Base-by-base conservation (phyloP, 2,113 vertebrate genomes). In the Oryzias curvinotus region DNA sequence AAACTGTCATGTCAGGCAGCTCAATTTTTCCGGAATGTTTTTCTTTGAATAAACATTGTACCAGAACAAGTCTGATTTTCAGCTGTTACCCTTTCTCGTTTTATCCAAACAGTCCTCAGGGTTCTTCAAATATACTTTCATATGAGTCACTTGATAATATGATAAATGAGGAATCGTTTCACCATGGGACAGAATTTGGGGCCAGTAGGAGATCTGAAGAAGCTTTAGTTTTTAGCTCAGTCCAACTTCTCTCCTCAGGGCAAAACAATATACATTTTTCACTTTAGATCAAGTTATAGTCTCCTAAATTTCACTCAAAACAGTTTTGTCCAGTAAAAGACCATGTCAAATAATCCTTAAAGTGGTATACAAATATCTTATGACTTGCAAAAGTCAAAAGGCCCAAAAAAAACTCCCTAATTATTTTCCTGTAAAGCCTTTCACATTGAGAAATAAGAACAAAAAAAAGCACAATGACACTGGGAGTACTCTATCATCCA, bases 121-220 rank as follows among this genome's bases (percentile, higher is more conserved):
- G 25, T 15, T 52, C 28, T 28, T 52, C 21, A 28, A 28, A 52
- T 52, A 52, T 14, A 52, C 43, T 56, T 44, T 57, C 65, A 85
- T 58, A 68, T 80, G 71, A 82, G 81, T 85, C 65, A 77, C 69
- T 75, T 78, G 71, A 77, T 75, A 73, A 66, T 44, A 71, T 83
- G 84, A 86, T 82, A 76, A 81, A 88, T 84, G 82, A 85, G 76
- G 47, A 57, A 48, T 56, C 52, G 41, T 21, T 53, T 30, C 36
- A 72, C 54, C 75, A 47, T 19, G 76, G 81, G 78, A 81, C 54
- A 49, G 65, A 72, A 69, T 82, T 69, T 50, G 60, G 57, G 77
- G 64, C 71, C 46, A 59, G 64, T 53, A 48, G 64, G 45, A 75
- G 30, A 78, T 77, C 59, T 65, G 50, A 51, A 71, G 68, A 61